Percentiles rank a stretch among this genome's conserved stretches.
phyloP scores from a whole-genome alignment of 2,113 vertebrate species.

The Phasianus colchicus region DNA sequence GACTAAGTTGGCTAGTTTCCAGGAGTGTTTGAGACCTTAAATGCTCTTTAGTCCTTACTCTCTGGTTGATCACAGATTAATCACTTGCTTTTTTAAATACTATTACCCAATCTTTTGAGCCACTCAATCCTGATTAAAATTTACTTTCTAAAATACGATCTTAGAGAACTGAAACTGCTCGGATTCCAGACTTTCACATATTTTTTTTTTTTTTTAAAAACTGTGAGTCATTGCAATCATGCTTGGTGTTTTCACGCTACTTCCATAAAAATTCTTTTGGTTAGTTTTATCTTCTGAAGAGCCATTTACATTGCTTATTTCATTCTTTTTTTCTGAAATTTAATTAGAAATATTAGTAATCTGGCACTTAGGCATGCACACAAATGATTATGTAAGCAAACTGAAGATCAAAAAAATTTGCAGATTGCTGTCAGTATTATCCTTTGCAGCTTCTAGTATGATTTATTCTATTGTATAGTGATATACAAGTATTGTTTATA shows the following conservation, averaged over 20 bases:
- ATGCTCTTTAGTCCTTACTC: slow-evolving; percentile 61
- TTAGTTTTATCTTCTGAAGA: neutral
- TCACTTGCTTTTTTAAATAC: slow-evolving; percentile 66
- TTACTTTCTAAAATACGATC: slow-evolving; percentile 54
- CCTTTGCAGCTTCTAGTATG: neutral
- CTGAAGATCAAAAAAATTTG: neutral
- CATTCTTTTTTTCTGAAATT: slow-evolving; percentile 30
- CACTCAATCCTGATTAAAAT: slow-evolving; percentile 40
- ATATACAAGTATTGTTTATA: neutral
- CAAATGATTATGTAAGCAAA: slow-evolving; percentile 15
- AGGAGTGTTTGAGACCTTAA: slow-evolving; percentile 58
- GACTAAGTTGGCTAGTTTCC: slow-evolving; percentile 40
- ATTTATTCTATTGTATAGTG: neutral
- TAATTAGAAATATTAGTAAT: neutral
- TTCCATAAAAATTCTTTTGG: neutral
- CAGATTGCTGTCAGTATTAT: neutral
- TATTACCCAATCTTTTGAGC: slow-evolving; percentile 59
- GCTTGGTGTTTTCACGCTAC: neutral
- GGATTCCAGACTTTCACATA: neutral
- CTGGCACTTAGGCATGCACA: neutral
- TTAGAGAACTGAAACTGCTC: neutral
- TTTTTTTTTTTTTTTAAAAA: neutral
- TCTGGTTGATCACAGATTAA: slow-evolving; percentile 63
- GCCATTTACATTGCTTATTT: neutral
- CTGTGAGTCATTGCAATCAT: neutral